phyloP scores from a whole-genome alignment of 1,140 invertebrate genomes.

The Anastrepha ludens region DNA sequence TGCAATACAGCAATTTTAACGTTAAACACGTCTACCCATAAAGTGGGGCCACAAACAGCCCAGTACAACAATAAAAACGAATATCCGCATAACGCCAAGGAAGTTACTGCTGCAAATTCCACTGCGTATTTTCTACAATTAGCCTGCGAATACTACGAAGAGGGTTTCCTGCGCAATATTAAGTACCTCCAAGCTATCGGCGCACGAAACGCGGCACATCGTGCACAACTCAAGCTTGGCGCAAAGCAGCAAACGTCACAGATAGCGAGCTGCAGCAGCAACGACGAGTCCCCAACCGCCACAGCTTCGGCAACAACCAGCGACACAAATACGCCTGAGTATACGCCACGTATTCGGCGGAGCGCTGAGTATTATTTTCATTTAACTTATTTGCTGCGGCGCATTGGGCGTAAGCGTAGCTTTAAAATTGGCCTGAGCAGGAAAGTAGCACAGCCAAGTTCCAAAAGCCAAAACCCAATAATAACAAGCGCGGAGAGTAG shows the following conservation, averaged over 20 bases:
- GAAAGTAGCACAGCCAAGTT: not conserved
- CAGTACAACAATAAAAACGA: not conserved
- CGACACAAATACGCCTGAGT: slow-evolving; percentile 5
- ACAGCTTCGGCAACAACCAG: slow-evolving; percentile 57
- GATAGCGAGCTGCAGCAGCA: slow-evolving; percentile 14
- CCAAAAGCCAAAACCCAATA: too few relatives aligned
- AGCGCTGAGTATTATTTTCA: slow-evolving; percentile 18
- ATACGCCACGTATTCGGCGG: slow-evolving; percentile 48
- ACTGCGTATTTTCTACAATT: slow-evolving; percentile 65
- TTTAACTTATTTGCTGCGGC: not conserved
- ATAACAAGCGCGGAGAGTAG: too few relatives aligned
- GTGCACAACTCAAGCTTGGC: not conserved
- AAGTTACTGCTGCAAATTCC: slow-evolving; percentile 54
- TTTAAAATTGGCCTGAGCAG: slow-evolving; percentile 21
- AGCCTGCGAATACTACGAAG: slow-evolving; percentile 69
- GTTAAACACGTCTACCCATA: not conserved
- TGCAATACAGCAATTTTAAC: not conserved
- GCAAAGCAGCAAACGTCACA: not conserved
- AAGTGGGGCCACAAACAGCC: not conserved
- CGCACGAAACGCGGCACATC: slow-evolving; percentile 58
- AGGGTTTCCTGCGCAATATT: slow-evolving; percentile 65
- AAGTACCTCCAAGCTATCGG: slow-evolving; percentile 71
- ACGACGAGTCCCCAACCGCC: slow-evolving; percentile 30
- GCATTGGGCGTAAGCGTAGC: slow-evolving; percentile 29
- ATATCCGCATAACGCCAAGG: not conserved